These are phyloP conservation scores for Caenorhabditis wallacei DNA, from an alignment of 2,888 invertebrate species.

Conservation along the genomic window DNA sequence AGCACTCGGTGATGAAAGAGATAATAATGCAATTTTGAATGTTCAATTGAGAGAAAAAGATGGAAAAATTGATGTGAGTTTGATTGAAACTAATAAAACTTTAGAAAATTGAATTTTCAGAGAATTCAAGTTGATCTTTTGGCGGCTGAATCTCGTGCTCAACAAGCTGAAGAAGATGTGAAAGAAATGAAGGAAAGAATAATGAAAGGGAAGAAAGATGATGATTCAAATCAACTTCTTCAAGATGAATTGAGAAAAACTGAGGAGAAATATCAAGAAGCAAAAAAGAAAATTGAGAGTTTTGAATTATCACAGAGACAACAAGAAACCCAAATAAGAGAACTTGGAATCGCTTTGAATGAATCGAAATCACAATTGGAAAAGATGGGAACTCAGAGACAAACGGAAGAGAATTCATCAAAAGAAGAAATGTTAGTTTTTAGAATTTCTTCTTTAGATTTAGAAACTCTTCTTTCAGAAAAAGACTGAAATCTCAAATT, in stretches of 20 bases:
- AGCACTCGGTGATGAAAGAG: constrained; percentile 42
- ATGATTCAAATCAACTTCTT: constrained; percentile 26
- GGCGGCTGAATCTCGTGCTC: constrained; percentile 65
- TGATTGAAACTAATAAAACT: not conserved
- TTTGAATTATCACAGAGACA: constrained; percentile 11
- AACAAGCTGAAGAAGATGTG: constrained; percentile 70
- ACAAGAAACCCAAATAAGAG: constrained; percentile 20
- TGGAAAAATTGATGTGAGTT: constrained; percentile 67
- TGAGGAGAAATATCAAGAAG: constrained; percentile 22
- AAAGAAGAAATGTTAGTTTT: constrained; percentile 14
- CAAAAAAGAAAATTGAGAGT: constrained; percentile 18
- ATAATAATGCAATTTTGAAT: constrained; percentile 60
- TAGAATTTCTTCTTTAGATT: not conserved
- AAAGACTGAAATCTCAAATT: constrained; percentile 20
- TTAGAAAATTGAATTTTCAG: constrained; percentile 41
- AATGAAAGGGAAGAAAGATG: constrained; percentile 56
- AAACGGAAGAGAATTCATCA: not conserved
- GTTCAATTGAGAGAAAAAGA: constrained; percentile 65
- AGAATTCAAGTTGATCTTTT: constrained; percentile 62
- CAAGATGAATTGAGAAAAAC: constrained; percentile 23
- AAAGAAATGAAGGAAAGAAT: constrained; percentile 47
- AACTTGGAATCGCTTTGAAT: constrained; percentile 8
- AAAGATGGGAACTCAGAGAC: not conserved
- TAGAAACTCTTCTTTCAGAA: not conserved
- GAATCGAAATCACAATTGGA: constrained; percentile 21